A percentile compares a stretch with the other conserved stretches of the same genome.
Evolutionary conservation across 2,797 vertebrate species (phyloP).

Genomic region (Sebastolobus altivelis): DNA sequence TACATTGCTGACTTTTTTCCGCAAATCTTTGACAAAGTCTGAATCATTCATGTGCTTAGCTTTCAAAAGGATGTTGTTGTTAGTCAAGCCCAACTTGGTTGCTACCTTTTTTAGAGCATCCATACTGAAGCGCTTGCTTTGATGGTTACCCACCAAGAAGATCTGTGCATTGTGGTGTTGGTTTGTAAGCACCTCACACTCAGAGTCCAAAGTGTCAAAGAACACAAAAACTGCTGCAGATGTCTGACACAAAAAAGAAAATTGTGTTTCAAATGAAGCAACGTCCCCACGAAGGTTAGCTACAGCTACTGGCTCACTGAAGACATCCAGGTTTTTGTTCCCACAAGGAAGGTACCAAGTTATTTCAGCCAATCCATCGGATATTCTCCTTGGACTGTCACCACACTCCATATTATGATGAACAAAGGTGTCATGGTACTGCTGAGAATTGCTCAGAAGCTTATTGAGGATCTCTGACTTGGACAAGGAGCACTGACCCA

Average conservation of each 20-base stretch:
- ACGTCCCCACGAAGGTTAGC: slow-evolving; percentile 86
- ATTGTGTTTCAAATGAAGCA: slow-evolving; percentile 80
- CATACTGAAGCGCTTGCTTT: neutral
- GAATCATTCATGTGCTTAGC: slow-evolving; percentile 64
- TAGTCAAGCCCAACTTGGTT: slow-evolving; percentile 50
- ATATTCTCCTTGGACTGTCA: slow-evolving; percentile 69
- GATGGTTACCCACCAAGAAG: slow-evolving; percentile 68
- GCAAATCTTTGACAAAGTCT: slow-evolving; percentile 64
- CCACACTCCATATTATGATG: slow-evolving; percentile 79
- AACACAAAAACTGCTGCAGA: slow-evolving; percentile 87
- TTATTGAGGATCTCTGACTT: slow-evolving; percentile 88
- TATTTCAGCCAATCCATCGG: slow-evolving; percentile 84
- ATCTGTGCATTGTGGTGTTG: slow-evolving; percentile 54
- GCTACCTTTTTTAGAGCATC: slow-evolving; percentile 35
- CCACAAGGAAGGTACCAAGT: slow-evolving; percentile 88
- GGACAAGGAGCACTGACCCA: slow-evolving; percentile 80
- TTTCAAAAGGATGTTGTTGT: slow-evolving; percentile 66
- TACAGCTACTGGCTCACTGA: slow-evolving; percentile 84
- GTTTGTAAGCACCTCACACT: slow-evolving; percentile 46
- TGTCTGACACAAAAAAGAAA: slow-evolving; percentile 82
- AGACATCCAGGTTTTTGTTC: slow-evolving; percentile 81
- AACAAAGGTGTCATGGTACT: slow-evolving; percentile 83
- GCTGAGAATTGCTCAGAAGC: slow-evolving; percentile 80
- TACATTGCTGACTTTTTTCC: slow-evolving; percentile 31
- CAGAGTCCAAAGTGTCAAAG: slow-evolving; percentile 76